Evolutionary conservation across 1,140 invertebrate species (phyloP).

Genomic region (Drosophila gunungcola): DNA sequence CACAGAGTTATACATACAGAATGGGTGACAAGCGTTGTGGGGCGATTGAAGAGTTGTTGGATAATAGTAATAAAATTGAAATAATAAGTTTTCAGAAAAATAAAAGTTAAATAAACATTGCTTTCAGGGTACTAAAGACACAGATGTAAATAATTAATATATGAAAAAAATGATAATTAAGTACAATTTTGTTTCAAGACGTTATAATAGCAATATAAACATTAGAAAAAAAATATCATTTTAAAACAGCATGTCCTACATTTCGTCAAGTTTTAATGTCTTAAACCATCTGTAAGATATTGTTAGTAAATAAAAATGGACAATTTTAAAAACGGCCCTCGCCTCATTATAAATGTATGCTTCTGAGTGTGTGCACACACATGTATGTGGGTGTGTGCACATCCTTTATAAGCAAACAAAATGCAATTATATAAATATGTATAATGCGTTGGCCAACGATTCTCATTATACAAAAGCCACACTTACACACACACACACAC

Average conservation of each 20-base stretch:
- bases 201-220: too few relatives aligned
- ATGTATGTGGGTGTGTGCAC: slow-evolving; percentile 14
- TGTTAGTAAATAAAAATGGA: too few relatives aligned
- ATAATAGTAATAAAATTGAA: background rate
- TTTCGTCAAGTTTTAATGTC: too few relatives aligned
- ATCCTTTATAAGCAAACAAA: slow-evolving; percentile 51
- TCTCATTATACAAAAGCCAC: slow-evolving; percentile 39
- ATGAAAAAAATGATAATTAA: too few relatives aligned
- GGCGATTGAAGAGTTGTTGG: background rate
- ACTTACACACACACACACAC: slow-evolving; percentile 9
- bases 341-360: slow-evolving; percentile 28
- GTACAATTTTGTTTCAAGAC: too few relatives aligned
- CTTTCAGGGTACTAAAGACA: too few relatives aligned
- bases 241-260: too few relatives aligned
- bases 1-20: slow-evolving; percentile 33
- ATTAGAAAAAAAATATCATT: too few relatives aligned
- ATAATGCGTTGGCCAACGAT: slow-evolving; percentile 31
- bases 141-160: too few relatives aligned
- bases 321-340: slow-evolving; percentile 12
- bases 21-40: slow-evolving; percentile 16
- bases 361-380: slow-evolving; percentile 4
- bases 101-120: background rate
- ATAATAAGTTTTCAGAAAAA: background rate
- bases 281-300: too few relatives aligned
- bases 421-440: slow-evolving; percentile 63